Evolutionary conservation across 1,140 invertebrate species (phyloP).

Genomic region (Spodoptera litura): DNA sequence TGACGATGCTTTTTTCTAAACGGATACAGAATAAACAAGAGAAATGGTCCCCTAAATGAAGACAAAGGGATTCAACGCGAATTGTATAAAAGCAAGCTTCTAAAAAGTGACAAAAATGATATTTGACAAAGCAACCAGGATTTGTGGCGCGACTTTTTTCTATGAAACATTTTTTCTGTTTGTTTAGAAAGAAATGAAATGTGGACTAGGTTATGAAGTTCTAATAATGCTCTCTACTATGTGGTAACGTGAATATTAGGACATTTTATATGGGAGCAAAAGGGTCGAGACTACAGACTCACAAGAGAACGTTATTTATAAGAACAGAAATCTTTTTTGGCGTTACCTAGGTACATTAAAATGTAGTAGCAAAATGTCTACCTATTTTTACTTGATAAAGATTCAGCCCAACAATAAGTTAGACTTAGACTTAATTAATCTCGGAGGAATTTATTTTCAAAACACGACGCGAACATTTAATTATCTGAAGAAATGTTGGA

Average conservation of each 20-base stretch:
- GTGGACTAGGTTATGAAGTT: not conserved
- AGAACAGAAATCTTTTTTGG: not conserved
- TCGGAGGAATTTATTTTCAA: slow-evolving; percentile 8
- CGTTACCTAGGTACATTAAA: not conserved
- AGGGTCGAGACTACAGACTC: not conserved
- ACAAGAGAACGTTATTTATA: slow-evolving; percentile 16
- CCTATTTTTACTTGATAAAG: not conserved
- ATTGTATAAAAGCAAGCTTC: slow-evolving; percentile 55
- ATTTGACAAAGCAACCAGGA: slow-evolving; percentile 59
- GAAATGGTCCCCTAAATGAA: slow-evolving; percentile 69
- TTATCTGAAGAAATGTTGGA: slow-evolving; percentile 10
- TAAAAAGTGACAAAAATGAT: slow-evolving; percentile 64
- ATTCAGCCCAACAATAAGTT: not conserved
- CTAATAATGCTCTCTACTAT: not conserved
- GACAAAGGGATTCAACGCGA: slow-evolving; percentile 61
- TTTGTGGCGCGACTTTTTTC: slow-evolving; percentile 53
- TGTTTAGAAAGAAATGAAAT: not conserved
- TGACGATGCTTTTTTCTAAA: slow-evolving; percentile 55
- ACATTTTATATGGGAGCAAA: not conserved
- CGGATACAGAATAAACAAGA: slow-evolving; percentile 68
- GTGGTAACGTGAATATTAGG: not conserved
- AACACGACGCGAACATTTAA: slow-evolving; percentile 23
- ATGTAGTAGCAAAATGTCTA: too few relatives aligned
- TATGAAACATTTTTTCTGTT: slow-evolving; percentile 4
- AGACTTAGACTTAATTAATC: not conserved